A percentile compares a stretch with the other conserved stretches of the same genome.
These are phyloP conservation scores for Dendropsophus ebraccatus DNA, from an alignment of 2,113 vertebrate genomes.

Conservation along the genomic window DNA sequence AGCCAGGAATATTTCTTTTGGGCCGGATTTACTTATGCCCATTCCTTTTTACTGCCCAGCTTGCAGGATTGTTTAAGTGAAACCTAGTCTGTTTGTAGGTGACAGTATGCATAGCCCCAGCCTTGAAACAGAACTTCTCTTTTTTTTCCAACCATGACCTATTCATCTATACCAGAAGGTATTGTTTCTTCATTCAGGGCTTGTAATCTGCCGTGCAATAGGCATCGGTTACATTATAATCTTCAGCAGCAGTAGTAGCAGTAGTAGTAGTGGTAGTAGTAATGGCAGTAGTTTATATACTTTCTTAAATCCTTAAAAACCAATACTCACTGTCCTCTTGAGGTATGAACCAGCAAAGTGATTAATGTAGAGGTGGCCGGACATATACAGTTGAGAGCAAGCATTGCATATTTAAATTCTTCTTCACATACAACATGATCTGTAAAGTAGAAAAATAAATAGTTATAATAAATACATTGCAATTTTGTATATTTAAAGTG, in stretches of 20 bases:
- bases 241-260: too few relatives aligned
- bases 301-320: background rate
- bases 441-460: slow-evolving; percentile 66
- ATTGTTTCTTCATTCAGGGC: background rate
- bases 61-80: too few relatives aligned
- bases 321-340: slow-evolving; percentile 91
- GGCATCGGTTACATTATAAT: too few relatives aligned
- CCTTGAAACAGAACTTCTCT: background rate
- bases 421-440: slow-evolving; percentile 99
- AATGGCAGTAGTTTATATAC: too few relatives aligned
- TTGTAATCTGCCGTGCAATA: too few relatives aligned
- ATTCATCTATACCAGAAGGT: background rate
- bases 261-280: too few relatives aligned
- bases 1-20: too few relatives aligned
- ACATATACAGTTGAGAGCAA: slow-evolving; percentile 95
- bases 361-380: slow-evolving; percentile 95
- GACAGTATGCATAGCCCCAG: too few relatives aligned
- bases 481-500: too few relatives aligned
- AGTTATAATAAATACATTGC: background rate
- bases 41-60: too few relatives aligned
- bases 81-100: too few relatives aligned
- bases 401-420: slow-evolving; percentile 96
- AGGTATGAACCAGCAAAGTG: slow-evolving; percentile 94
- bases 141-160: background rate
- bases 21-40: too few relatives aligned